Evolutionary conservation across 2,888 invertebrate species (phyloP).

Genomic region (Onchidella celtica): DNA sequence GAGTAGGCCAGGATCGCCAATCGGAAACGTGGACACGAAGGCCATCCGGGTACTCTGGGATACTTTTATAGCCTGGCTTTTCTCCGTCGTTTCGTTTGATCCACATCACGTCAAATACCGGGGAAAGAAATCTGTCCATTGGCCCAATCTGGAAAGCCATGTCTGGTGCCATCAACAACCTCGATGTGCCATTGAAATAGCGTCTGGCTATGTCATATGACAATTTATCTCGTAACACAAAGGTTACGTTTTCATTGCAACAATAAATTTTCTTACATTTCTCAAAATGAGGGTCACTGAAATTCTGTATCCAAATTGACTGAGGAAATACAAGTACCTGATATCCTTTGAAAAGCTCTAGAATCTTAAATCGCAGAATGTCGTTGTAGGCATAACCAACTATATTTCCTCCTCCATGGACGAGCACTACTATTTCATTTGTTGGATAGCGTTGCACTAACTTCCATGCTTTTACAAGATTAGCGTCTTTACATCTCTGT

Average conservation of each 20-base stretch:
- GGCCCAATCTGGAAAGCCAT: conserved; percentile 56
- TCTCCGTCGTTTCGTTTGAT: conserved; percentile 50
- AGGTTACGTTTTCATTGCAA: conserved; percentile 47
- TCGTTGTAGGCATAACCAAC: conserved; percentile 45
- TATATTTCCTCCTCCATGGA: conserved; percentile 57
- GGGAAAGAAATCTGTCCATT: conserved; percentile 47
- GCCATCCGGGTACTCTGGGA: conserved; percentile 30
- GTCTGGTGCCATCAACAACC: conserved; percentile 55
- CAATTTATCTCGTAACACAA: conserved; percentile 46
- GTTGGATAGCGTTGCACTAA: too few species aligned
- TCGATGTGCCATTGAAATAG: conserved; percentile 35
- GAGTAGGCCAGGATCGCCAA: conserved; percentile 45
- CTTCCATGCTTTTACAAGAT: too few species aligned
- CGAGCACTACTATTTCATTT: too few species aligned
- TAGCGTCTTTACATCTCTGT: too few species aligned
- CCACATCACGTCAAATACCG: conserved; percentile 58
- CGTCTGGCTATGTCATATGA: conserved; percentile 34
- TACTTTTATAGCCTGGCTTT: conserved; percentile 23
- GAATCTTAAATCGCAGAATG: conserved; percentile 8
- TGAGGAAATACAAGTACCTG: conserved; percentile 53
- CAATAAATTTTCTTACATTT: conserved; percentile 20
- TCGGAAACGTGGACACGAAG: conserved; percentile 39
- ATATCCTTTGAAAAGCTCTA: conserved; percentile 40
- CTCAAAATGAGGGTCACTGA: background rate
- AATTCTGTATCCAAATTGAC: conserved; percentile 42